These are phyloP conservation scores for Diphyllodes magnificus DNA, from an alignment of 2,113 vertebrate genomes.

Conservation along the genomic window DNA sequence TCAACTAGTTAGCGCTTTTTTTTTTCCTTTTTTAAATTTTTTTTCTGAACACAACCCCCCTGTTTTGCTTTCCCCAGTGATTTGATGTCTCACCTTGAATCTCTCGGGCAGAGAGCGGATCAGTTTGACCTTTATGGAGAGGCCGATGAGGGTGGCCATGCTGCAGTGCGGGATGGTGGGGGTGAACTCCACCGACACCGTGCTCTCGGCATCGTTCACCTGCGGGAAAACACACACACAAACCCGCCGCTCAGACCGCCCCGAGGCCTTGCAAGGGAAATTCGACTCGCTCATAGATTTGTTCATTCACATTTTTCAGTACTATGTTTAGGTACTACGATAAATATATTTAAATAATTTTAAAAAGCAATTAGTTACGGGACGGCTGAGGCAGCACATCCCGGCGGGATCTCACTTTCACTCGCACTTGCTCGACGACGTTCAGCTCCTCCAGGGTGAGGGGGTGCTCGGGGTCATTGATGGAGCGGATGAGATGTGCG, in stretches of 20 bases:
- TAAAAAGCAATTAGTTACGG: fast-evolving
- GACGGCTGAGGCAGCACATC: neutral
- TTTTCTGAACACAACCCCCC: too few species aligned
- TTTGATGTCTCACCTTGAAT: slow-evolving; percentile 81
- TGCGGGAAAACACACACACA: neutral
- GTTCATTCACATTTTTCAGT: fast-evolving
- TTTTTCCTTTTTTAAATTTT: too few species aligned
- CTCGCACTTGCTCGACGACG: slow-evolving; percentile 88
- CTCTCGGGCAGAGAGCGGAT: slow-evolving; percentile 87
- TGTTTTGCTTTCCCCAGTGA: neutral
- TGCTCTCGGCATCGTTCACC: slow-evolving; percentile 83
- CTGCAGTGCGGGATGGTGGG: slow-evolving; percentile 98
- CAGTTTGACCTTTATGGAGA: slow-evolving; percentile 97
- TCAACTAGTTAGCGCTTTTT: neutral
- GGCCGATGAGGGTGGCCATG: slow-evolving; percentile 95
- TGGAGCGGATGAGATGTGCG: slow-evolving; percentile 88
- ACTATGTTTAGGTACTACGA: fast-evolving
- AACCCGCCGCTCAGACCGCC: fast-evolving
- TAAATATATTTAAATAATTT: fast-evolving
- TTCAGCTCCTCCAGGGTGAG: slow-evolving; percentile 93
- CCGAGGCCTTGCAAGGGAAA: fast-evolving
- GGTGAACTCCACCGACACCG: slow-evolving; percentile 86
- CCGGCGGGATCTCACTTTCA: slow-evolving; percentile 70
- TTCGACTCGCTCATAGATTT: fast-evolving
- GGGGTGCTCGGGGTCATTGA: slow-evolving; percentile 94